Conservation (phyloP, 1,140 invertebrate species). For the Drosophila leontia region DNA sequence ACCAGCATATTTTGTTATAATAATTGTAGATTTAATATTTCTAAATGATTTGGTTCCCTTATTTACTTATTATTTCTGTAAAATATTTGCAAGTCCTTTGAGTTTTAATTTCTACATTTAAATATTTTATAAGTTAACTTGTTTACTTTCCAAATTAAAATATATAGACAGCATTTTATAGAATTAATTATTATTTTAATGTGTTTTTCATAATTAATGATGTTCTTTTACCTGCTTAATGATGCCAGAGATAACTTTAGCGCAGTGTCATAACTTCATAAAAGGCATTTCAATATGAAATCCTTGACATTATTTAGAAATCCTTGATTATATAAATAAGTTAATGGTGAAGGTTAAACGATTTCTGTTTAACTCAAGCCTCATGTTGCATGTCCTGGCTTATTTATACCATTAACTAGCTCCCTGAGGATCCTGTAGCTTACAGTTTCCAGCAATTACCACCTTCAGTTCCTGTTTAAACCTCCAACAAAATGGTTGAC, state of each 20-base stretch:
- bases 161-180: neutral
- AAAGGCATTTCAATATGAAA: neutral
- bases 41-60: neutral
- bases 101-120: neutral
- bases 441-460: too few relatives aligned
- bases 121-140: neutral
- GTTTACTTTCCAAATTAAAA: neutral
- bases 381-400: constrained; percentile 28
- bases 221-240: too few relatives aligned
- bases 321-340: neutral
- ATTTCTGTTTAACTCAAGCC: neutral
- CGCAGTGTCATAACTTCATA: neutral
- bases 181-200: neutral
- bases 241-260: too few relatives aligned
- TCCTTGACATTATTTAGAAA: neutral
- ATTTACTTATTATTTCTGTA: constrained; percentile 1
- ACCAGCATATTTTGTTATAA: constrained; percentile 4
- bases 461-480: constrained; percentile 5
- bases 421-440: constrained; percentile 4
- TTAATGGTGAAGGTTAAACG: neutral
- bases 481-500: constrained; percentile 15
- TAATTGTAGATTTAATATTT: neutral
- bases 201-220: neutral
- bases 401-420: neutral
- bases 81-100: neutral